A percentile compares a stretch with the other conserved stretches of the same genome.
phyloP scores from a whole-genome alignment of 2,113 vertebrate species.

The Psilopogon haemacephalus region DNA sequence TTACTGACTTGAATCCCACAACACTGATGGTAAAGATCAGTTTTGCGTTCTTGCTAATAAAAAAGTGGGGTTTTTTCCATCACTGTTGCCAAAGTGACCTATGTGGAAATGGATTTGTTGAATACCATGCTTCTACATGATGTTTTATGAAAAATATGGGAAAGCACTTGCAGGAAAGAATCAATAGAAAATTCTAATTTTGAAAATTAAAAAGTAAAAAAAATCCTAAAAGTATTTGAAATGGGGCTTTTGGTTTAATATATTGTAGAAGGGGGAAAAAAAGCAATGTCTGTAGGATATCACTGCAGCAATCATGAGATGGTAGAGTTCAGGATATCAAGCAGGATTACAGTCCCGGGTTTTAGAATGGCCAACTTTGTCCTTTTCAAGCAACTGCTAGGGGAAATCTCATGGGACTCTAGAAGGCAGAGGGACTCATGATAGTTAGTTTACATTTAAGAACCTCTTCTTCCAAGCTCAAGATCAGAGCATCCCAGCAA shows the following conservation, averaged over 20 bases:
- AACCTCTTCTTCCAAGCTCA: too few species aligned
- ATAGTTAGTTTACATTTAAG: too few species aligned
- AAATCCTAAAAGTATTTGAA: background rate
- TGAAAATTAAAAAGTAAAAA: background rate
- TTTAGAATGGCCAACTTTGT: too few species aligned
- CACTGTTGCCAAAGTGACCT: background rate
- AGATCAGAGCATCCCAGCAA: too few species aligned
- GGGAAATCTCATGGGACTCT: too few species aligned
- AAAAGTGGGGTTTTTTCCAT: background rate
- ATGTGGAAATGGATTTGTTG: background rate
- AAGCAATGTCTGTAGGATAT: background rate
- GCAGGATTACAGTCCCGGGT: too few species aligned
- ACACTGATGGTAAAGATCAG: background rate
- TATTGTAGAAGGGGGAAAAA: background rate
- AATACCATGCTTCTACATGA: background rate
- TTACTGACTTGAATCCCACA: background rate
- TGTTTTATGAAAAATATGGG: background rate
- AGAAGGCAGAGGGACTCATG: too few species aligned
- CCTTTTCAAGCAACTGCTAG: too few species aligned
- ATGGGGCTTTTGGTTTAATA: fast-evolving
- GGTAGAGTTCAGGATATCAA: too few species aligned
- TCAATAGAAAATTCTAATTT: background rate
- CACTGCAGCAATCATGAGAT: too few species aligned
- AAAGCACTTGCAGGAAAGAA: background rate
- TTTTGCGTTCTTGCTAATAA: background rate